Conservation (phyloP, 2,113 vertebrate genomes). For the Vombatus ursinus region DNA sequence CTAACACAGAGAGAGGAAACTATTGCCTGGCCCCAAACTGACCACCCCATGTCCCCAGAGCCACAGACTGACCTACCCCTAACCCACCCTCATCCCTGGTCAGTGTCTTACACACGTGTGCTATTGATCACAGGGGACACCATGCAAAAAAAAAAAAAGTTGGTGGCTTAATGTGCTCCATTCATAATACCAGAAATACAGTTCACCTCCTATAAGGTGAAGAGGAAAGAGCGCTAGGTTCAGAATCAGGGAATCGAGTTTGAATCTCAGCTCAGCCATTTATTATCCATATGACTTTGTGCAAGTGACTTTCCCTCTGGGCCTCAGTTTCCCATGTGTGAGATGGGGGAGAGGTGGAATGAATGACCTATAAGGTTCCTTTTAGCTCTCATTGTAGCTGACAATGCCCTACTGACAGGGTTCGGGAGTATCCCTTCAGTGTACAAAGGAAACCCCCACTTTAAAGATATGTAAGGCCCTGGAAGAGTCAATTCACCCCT, state of each 20-base stretch:
- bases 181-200: neutral
- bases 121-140: neutral
- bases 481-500: neutral
- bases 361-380: neutral
- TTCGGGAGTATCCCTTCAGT: neutral
- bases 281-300: neutral
- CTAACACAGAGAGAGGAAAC: neutral
- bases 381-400: neutral
- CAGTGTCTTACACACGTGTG: neutral
- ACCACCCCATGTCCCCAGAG: neutral
- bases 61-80: neutral
- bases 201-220: neutral
- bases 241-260: neutral
- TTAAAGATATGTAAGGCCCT: neutral
- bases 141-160: neutral
- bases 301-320: neutral
- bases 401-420: neutral
- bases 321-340: neutral
- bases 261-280: neutral
- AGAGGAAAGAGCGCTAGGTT: neutral
- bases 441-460: neutral
- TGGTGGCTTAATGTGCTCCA: neutral
- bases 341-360: neutral
- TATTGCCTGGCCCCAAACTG: neutral
- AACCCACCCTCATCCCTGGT: neutral